Base-by-base conservation (phyloP, 1,140 invertebrate species). In the Pseudomyrmex flavicornis region DNA sequence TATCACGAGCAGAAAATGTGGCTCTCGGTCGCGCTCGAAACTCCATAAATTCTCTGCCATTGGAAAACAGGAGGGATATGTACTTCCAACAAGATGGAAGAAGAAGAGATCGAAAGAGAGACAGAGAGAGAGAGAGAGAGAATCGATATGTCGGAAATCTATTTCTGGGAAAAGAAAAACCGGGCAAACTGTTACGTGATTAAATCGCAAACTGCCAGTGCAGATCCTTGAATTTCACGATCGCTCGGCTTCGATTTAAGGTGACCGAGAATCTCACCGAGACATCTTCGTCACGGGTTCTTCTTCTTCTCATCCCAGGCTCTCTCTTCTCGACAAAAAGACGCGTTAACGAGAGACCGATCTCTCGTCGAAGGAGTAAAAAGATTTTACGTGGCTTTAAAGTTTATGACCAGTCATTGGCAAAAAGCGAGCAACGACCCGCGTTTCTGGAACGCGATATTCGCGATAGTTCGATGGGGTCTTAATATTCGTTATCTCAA, bases 161-260 rank as follows among this genome's bases (percentile, higher is more conserved):
- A 73, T 82, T 82, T 82, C 58, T 76, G 48, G 48, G 52, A 4
- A 82, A 62, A 82, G 69, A 73, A 73, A 76, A 82, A 72, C 54
- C 80, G 80, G 59, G 80, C 76, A 80, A 80, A 80, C 76, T 80
- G 76, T 80, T 80, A 80, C 66, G 76, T 66, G 76, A 80, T 80
- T 80, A 80, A 80, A 80, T 80, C 54, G 76, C 76, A 22, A 80
- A n/a, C 66, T 80, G 66, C 54, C 54, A 68, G 44, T 56, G 56
- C 35, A 20, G 66, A 72, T 13, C 68, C 54, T 72, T 12, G 76
- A 80, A 80, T 70, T 80, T 70, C 76, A 80, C 66, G 54, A 79
- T 59, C 76, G 76, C 72, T 80, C 59, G 76, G 66, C 44, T 80
- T 72, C 76, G 66, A 80, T 80, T 59, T 70, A 80, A 80, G n/a